Evolutionary conservation across 2,888 invertebrate genomes (phyloP).

Genomic region (Papilio demoleus): DNA sequence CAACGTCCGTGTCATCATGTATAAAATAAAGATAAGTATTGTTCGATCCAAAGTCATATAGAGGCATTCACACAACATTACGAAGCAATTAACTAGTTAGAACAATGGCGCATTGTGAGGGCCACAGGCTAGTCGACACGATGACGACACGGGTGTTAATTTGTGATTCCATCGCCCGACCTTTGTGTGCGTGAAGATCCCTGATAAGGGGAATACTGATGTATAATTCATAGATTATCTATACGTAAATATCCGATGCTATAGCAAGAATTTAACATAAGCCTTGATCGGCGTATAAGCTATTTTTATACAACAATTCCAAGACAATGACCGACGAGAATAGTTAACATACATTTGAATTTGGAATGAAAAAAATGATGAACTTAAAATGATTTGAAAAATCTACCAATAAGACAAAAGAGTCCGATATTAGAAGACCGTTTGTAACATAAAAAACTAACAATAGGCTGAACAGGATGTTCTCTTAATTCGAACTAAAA

Average conservation of each 20-base stretch:
- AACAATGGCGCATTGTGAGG: constrained; percentile 59
- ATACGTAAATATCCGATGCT: constrained; percentile 10
- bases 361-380: neutral
- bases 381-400: neutral
- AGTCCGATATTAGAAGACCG: neutral
- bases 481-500: constrained; percentile 24
- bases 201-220: constrained; percentile 32
- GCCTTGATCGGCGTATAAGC: neutral
- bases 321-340: neutral
- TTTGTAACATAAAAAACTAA: neutral
- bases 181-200: constrained; percentile 33
- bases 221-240: constrained; percentile 34
- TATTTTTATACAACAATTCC: neutral
- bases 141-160: constrained; percentile 57
- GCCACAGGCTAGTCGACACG: constrained; percentile 45
- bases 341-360: neutral
- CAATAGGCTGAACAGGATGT: constrained; percentile 7
- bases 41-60: constrained; percentile 34
- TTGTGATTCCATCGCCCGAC: constrained; percentile 50
- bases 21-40: constrained; percentile 34
- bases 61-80: constrained; percentile 42
- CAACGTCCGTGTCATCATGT: constrained; percentile 28
- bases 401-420: neutral
- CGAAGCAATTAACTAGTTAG: constrained; percentile 54
- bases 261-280: constrained; percentile 12